Evolutionary conservation across 2,797 vertebrate genomes (phyloP).

Genomic region (Xiphorhynchus erythropygius): DNA sequence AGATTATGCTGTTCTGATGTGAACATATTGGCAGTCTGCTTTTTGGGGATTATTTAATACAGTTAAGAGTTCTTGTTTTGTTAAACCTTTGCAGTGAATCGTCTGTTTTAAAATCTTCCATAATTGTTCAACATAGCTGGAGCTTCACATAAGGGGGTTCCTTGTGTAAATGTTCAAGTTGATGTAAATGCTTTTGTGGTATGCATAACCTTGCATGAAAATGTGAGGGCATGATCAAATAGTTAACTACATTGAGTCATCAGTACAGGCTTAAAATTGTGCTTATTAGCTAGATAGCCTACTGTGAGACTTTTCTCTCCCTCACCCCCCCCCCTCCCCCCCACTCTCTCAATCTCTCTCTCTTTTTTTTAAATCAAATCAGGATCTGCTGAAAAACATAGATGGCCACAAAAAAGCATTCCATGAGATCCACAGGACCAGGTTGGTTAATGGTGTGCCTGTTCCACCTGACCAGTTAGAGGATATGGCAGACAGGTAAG

Average conservation of each 20-base stretch:
- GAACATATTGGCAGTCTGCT: not conserved
- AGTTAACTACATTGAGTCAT: conserved; percentile 77
- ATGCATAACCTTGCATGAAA: conserved; percentile 41
- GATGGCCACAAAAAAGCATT: conserved; percentile 92
- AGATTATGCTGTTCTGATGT: not conserved
- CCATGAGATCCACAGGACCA: conserved; percentile 92
- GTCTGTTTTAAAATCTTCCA: conserved; percentile 60
- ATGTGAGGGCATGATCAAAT: conserved; percentile 58
- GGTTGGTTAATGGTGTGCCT: conserved; percentile 92
- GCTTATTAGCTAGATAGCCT: conserved; percentile 69
- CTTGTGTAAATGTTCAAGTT: not conserved
- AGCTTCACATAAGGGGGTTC: not conserved
- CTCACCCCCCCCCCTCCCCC: no score
- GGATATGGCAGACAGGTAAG: conserved; percentile 95
- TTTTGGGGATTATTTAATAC: not conserved
- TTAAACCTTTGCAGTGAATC: conserved; percentile 57
- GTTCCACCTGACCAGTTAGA: conserved; percentile 94
- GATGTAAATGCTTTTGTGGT: conserved; percentile 18
- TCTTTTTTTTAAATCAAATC: conserved; percentile 45
- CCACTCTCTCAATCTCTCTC: not conserved
- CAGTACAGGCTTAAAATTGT: conserved; percentile 66
- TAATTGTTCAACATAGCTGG: conserved; percentile 22
- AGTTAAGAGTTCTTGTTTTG: conserved; percentile 26
- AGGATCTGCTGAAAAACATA: conserved; percentile 94
- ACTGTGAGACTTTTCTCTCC: conserved; percentile 59